A percentile compares a stretch with the other conserved stretches of the same genome.
Evolutionary conservation across 2,113 vertebrate genomes (phyloP).

Genomic region (Sula dactylatra): DNA sequence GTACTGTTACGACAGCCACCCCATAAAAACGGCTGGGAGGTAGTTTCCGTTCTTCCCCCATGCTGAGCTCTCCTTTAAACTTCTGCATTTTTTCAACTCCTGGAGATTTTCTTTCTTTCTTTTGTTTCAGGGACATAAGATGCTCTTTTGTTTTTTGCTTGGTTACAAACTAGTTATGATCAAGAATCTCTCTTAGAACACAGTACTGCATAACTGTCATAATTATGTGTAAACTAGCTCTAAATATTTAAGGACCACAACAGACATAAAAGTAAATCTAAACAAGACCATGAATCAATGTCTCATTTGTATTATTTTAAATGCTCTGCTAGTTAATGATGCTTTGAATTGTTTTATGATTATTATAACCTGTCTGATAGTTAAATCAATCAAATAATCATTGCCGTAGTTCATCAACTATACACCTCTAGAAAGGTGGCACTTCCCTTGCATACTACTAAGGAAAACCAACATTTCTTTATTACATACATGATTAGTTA

Average conservation of each 20-base stretch:
- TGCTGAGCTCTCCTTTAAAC: background rate
- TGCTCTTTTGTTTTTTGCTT: background rate
- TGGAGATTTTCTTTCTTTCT: background rate
- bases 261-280: background rate
- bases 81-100: background rate
- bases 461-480: background rate
- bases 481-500: background rate
- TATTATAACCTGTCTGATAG: slow-evolving; percentile 38
- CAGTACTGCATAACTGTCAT: background rate
- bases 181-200: background rate
- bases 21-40: background rate
- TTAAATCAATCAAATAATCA: slow-evolving; percentile 56
- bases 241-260: background rate
- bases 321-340: slow-evolving; percentile 15
- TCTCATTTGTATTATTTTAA: slow-evolving; percentile 17
- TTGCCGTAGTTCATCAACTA: slow-evolving; percentile 2
- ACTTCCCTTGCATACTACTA: background rate
- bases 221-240: background rate
- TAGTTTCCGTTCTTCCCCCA: background rate
- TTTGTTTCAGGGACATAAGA: background rate
- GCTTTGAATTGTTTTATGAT: slow-evolving; percentile 43
- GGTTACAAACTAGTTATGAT: background rate
- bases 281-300: background rate
- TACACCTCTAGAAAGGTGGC: background rate
- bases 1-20: background rate